Base-by-base conservation (phyloP, 1,140 invertebrate genomes). In the Branchinecta lynchi region DNA sequence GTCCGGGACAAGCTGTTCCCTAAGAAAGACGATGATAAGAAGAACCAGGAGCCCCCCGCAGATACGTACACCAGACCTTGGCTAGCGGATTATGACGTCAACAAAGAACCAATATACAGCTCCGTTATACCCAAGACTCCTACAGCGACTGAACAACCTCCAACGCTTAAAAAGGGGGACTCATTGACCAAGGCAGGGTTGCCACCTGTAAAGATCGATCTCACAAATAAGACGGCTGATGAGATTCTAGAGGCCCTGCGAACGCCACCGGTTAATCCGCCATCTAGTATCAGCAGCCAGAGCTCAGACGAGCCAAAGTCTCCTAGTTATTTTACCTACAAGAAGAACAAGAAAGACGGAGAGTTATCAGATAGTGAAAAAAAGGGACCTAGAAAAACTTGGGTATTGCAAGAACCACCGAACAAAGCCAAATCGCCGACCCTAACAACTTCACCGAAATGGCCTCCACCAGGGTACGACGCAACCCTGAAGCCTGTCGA, bases 1-100 rank as follows among this genome's bases (percentile, higher is more conserved):
- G 71, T 71, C 15, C 60, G 66, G 69, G 71, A 71, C 66, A 44
- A 67, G 17, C 8, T 71, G 46, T 67, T 44, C 7, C n/a, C 44
- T n/a, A 69, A 44, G 45, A 7, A 45, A 69, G 32, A 32, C 44
- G 68, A 70, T 46, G n/a, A 21, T 9, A 20, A 21, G 17, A 43
- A 20, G 21, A 67, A 65, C 43, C 21, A 45, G 65, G 43, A 44
- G 67, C 0, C 12, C 17, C 12, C 51, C 12, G 6, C 51, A 15
- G 17, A 60, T 60, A 60, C 51, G 17, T 60, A 60, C 17, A 60
- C 51, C 2, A 60, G 17, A 60, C 51, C 51, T 3, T 60, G 51
- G 51, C 6, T 60, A 3, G 51, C 51, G 17, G 51, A 60, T 15
- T 20, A 60, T 60, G 51, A 60, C 17, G 51, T 15, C 17, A 60